Base-by-base conservation (phyloP, 2,113 vertebrate genomes). In the Scophthalmus maximus region DNA sequence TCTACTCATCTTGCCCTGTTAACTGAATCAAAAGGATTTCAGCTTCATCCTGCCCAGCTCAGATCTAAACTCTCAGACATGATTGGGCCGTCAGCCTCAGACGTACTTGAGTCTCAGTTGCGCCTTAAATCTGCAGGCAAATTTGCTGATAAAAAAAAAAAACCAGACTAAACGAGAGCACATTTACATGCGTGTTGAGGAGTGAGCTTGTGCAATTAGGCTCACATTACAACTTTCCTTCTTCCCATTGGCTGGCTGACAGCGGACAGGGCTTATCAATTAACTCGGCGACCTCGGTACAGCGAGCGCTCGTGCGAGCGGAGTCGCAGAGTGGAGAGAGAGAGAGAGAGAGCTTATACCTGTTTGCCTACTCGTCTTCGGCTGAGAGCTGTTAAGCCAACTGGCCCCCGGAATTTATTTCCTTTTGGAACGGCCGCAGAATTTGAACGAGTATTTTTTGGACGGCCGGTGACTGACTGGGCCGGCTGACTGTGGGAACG, bases 91-190 rank as follows among this genome's bases (percentile, higher is more conserved):
- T 62, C 47, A 61, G 32, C 32, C 49, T 52, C 63, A 26, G 11
- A 15, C 40, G 50, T 20, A n/a, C 11, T 42, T 26, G n/a, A 27
- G 40, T 3, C 59, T 46, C 59, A 47, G 59, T 26, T 47, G 23
- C 3, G 18, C 34, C 27, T 38, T 38, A 51, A n/a, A 40, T 51
- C 30, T 40, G 30, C 49, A n/a, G 40, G 50, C 18, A 52, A 52
- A 67, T 66, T 36, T 42, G 65, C 27, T 18, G 1, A 65, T 18
- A 42, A 18, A 25, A 47, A 57, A 46, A 47, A 57, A 46, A 32
- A 34, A 26, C 34, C n/a, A 18, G 2, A 36, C 22, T 11, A 6
- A 38, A n/a, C 40, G 1, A 10, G 22, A 61, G 58, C 18, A 25
- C 5, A 61, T 38, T 26, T 12, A 55, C 36, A 55, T 23, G 65